phyloP scores from a whole-genome alignment of 2,888 invertebrate genomes.

The Drosophila falleni region DNA sequence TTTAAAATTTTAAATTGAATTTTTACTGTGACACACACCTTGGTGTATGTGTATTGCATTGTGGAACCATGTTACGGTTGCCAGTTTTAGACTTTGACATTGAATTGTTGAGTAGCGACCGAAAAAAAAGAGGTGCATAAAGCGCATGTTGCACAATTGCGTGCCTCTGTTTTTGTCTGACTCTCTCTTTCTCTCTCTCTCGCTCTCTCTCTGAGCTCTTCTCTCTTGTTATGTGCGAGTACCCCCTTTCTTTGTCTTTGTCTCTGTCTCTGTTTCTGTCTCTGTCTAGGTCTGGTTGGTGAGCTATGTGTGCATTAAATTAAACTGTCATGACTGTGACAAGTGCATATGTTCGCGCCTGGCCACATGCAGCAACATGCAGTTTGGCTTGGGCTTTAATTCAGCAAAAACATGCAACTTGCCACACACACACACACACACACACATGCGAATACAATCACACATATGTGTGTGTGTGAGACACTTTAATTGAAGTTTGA shows the following conservation, averaged over 20 bases:
- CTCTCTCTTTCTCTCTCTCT: not conserved
- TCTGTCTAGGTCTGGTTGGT: slow-evolving; percentile 44
- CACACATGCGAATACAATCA: slow-evolving; percentile 10
- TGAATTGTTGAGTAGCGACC: slow-evolving; percentile 61
- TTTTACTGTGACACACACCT: slow-evolving; percentile 6
- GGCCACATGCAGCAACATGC: slow-evolving; percentile 48
- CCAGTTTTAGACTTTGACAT: slow-evolving; percentile 71
- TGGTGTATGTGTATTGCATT: slow-evolving; percentile 5
- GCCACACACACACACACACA: slow-evolving; percentile 18
- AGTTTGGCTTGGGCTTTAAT: slow-evolving; percentile 60
- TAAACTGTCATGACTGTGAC: slow-evolving; percentile 81
- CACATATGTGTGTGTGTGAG: slow-evolving; percentile 34
- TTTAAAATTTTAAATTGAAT: not conserved
- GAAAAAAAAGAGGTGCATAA: slow-evolving; percentile 53
- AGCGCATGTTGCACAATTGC: slow-evolving; percentile 81
- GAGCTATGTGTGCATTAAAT: slow-evolving; percentile 81
- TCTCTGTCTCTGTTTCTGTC: not conserved
- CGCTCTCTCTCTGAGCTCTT: not conserved
- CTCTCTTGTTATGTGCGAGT: not conserved
- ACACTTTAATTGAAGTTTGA: slow-evolving; percentile 72
- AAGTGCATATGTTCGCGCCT: slow-evolving; percentile 80
- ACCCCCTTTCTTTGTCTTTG: not conserved
- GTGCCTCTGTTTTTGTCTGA: slow-evolving; percentile 51
- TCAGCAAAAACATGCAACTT: slow-evolving; percentile 78
- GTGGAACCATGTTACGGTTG: slow-evolving; percentile 28